Evolutionary conservation across 2,113 vertebrate genomes (phyloP).

Genomic region (Synodontis membranacea): DNA sequence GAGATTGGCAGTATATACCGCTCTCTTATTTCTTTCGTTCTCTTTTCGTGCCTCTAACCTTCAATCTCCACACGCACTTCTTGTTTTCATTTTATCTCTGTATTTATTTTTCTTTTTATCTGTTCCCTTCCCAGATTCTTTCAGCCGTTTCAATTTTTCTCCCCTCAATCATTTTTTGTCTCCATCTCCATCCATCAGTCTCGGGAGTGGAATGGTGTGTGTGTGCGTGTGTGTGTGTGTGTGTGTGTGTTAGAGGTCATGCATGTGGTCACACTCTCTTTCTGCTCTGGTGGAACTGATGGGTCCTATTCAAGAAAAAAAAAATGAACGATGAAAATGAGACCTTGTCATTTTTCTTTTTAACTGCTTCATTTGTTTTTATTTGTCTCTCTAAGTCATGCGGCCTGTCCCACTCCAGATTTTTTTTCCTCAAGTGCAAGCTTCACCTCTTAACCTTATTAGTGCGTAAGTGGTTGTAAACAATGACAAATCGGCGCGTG

Average conservation of each 20-base stretch:
- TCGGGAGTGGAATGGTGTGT: slow-evolving; percentile 31
- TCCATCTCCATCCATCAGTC: slow-evolving; percentile 6
- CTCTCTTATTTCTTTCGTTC: slow-evolving; percentile 37
- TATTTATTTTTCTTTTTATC: neutral
- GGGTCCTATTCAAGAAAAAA: slow-evolving; percentile 29
- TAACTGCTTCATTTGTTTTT: slow-evolving; percentile 79
- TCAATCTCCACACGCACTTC: neutral
- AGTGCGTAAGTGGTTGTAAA: slow-evolving; percentile 72
- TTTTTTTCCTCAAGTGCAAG: slow-evolving; percentile 58
- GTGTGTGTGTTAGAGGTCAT: slow-evolving; percentile 19
- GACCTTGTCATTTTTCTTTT: slow-evolving; percentile 74
- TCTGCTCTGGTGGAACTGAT: slow-evolving; percentile 36
- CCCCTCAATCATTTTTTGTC: neutral
- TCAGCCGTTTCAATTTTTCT: neutral
- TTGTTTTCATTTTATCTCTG: neutral
- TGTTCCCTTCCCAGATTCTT: neutral
- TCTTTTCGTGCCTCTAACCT: slow-evolving; percentile 5
- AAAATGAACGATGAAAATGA: slow-evolving; percentile 55
- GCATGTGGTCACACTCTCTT: neutral
- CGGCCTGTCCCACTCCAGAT: slow-evolving; percentile 67
- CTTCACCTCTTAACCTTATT: slow-evolving; percentile 72
- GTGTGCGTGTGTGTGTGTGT: neutral
- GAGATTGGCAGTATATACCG: slow-evolving; percentile 43
- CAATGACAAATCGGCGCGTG: slow-evolving; percentile 75
- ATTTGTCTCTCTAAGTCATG: slow-evolving; percentile 69